phyloP scores from a whole-genome alignment of 2,888 invertebrate genomes.

The Epiblema foenella region DNA sequence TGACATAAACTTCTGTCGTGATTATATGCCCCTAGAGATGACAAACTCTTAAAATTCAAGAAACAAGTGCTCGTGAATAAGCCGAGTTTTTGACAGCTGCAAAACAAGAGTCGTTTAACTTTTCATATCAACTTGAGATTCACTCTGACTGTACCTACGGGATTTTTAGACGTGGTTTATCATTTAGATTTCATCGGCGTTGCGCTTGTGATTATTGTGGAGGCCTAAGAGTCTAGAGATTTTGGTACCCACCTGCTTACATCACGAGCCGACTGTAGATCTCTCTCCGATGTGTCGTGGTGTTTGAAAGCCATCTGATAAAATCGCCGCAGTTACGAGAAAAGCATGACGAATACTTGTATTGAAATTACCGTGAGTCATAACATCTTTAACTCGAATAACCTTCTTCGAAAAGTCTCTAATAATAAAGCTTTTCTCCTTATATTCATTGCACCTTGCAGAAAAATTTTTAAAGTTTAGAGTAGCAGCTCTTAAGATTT shows the following conservation, averaged over 20 bases:
- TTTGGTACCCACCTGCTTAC: too few species aligned
- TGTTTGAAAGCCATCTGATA: neutral
- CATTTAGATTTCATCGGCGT: neutral
- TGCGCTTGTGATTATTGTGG: too few species aligned
- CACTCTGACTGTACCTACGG: constrained; percentile 33
- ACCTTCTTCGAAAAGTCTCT: constrained; percentile 73
- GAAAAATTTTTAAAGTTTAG: constrained; percentile 70
- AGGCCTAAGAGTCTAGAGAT: too few species aligned
- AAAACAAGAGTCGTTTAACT: constrained; percentile 72
- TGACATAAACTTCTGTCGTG: constrained; percentile 52
- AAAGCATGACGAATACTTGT: neutral
- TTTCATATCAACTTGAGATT: constrained; percentile 62
- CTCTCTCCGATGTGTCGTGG: too few species aligned
- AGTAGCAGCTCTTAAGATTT: constrained; percentile 62
- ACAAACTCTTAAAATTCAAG: constrained; percentile 56
- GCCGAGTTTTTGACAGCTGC: constrained; percentile 67
- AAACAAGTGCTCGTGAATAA: constrained; percentile 54
- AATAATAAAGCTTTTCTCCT: constrained; percentile 72
- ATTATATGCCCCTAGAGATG: constrained; percentile 57
- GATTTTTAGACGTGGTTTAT: neutral
- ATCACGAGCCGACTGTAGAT: too few species aligned
- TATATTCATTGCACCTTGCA: constrained; percentile 78
- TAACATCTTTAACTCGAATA: constrained; percentile 48
- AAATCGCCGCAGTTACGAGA: neutral
- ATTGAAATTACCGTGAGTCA: neutral